Evolutionary conservation across 2,113 vertebrate species (phyloP), one percentile per base, ranked within the genome.

Genomic region (Thinocorus orbignyianus): DNA sequence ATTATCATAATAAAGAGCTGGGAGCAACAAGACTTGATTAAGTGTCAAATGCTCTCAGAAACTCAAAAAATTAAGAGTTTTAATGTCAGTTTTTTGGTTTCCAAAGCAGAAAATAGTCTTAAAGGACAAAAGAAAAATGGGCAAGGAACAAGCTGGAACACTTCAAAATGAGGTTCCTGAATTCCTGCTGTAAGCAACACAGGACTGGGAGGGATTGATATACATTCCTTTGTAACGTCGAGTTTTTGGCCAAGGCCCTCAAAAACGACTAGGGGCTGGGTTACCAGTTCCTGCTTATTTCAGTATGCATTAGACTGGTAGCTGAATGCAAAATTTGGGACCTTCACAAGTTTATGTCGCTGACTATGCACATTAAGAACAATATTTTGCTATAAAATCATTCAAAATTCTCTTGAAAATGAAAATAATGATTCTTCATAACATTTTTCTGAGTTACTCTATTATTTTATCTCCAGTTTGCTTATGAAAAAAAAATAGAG

Each of bases 1-100:
- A 91, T 97, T 95, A 93, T 61, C 90, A 91, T 91, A 94, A 94
- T 76, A 93, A 96, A 86, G 52, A 96, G 15, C 65, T 69, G 49
- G 37, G 54, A 94, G 62, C 44, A 87, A 44, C 41, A 71, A 83
- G 62, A 13, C 37, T 86, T 76, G 66, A 90, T 90, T 76, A 93
- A 95, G 64, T 71, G 80, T 92, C 80, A 93, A 96, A 82, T n/a
- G 65, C 54, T 74, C 66, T 81, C 41, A 35, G 90, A 91, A 94
- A 58, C 28, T 74, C 2, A 84, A 51, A 72, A 86, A 65, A 17
- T 18, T 1, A 10, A 23, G 57, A 42, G 41, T 80, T 90, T 51
- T 81, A 55, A 16, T 92, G 37, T n/a, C 23, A 25, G 33, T 30
- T 60, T 42, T 62, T 70, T 60, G 51, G 7, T 86, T 94, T 83